Evolutionary conservation across 2,888 invertebrate genomes (phyloP), one percentile per base, ranked within the genome.

Genomic region (Campoletis raptor): DNA sequence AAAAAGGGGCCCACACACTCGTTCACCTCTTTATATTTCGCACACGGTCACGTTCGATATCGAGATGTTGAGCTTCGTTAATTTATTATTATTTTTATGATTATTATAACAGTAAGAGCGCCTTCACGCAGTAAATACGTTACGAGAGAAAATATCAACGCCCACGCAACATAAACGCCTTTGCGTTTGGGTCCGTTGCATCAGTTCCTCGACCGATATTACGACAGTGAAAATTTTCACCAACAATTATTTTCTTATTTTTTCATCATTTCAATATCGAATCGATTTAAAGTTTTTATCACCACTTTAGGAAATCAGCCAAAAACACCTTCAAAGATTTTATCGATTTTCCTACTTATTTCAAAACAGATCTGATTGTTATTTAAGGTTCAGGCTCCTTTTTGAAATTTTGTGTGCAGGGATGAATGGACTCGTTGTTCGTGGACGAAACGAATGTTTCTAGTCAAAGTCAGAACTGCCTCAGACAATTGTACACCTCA

Each of bases 11-110:
- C 85, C 81, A 85, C 81, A 78, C 81, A 78, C 57, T 78, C 81
- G 78, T 61, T 85, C 78, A 57, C 57, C 54, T 45, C 85, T 77
- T 76, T 81, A 57, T 73, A 72, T 81, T 85, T 78, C 48, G 57
- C 66, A 81, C 81, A 81, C 81, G 85, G 85, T 81, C 85, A 85
- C 78, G 81, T 85, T 78, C 81, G 81, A 67, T 85, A 81, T 81
- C 72, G 66, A 85, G 57, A 37, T 48, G 67, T 48, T 72, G 36
- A 72, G 73, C 37, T 72, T 73, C 69, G 67, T 84, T 21, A 21
- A 76, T 48, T 73, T 45, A 73, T 79, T 54, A 69, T 80, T 45
- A 80, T 74, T 66, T 24, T 37, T 72, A 66, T 64, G 67, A 66
- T 83, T 76, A 64, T 76, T 64, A 40, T 74, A 40, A 64, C 30